Conservation (phyloP, 2,113 vertebrate genomes). For the Isurus oxyrinchus region DNA sequence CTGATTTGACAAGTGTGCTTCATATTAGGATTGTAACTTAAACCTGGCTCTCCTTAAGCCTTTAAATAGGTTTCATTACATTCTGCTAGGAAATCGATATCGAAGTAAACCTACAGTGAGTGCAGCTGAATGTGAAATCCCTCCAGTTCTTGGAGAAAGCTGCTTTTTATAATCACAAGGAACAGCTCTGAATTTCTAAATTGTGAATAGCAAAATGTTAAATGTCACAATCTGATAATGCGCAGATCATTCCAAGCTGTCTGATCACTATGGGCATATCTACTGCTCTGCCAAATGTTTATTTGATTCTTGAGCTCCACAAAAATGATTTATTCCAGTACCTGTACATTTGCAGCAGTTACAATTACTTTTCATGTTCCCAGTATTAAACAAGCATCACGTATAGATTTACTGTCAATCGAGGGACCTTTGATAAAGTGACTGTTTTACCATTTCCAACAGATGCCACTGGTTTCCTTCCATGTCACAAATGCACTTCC, state of each 20-base stretch:
- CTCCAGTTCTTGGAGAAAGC: background rate
- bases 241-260: background rate
- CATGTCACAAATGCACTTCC: background rate
- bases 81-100: conserved; percentile 22
- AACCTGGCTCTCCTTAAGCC: conserved; percentile 8
- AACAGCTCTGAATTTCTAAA: background rate
- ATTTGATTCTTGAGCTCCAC: background rate
- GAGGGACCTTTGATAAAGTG: conserved; percentile 30
- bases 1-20: conserved; percentile 29
- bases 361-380: conserved; percentile 22
- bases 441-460: conserved; percentile 24
- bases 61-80: conserved; percentile 33
- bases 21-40: conserved; percentile 20
- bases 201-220: background rate
- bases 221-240: conserved; percentile 1
- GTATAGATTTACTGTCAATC: conserved; percentile 5
- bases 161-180: conserved; percentile 1
- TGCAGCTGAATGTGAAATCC: conserved; percentile 14
- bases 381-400: conserved; percentile 18
- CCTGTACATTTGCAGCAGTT: conserved; percentile 13
- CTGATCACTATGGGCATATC: background rate
- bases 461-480: background rate
- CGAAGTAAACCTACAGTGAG: background rate
- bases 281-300: background rate
- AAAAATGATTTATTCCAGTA: conserved; percentile 29